Evolutionary conservation across 2,888 invertebrate genomes (phyloP).

Genomic region (Gordius sp.): DNA sequence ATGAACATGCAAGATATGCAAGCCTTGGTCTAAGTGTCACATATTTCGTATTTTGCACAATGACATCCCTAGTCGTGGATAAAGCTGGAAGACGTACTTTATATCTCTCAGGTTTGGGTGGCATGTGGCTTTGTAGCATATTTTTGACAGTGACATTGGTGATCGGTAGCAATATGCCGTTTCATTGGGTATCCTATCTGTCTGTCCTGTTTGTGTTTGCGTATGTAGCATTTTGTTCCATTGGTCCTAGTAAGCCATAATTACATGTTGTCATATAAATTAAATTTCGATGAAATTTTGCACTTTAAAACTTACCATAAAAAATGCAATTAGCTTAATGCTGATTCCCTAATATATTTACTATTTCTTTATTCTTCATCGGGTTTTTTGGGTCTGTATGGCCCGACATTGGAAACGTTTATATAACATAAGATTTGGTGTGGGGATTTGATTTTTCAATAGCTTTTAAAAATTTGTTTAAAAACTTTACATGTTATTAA

Average conservation of each 20-base stretch:
- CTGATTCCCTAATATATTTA: too few relatives aligned
- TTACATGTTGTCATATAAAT: too few relatives aligned
- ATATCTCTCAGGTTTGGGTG: conserved; percentile 46
- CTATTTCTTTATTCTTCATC: too few relatives aligned
- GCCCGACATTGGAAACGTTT: too few relatives aligned
- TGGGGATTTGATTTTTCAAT: too few relatives aligned
- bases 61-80: conserved; percentile 52
- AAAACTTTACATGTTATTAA: too few relatives aligned
- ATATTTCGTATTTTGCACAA: conserved; percentile 57
- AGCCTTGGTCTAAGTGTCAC: conserved; percentile 37
- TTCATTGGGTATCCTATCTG: conserved; percentile 39
- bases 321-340: too few relatives aligned
- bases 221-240: conserved; percentile 61
- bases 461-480: too few relatives aligned
- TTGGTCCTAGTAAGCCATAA: conserved; percentile 46
- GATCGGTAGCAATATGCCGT: conserved; percentile 6
- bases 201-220: conserved; percentile 47
- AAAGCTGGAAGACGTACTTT: conserved; percentile 54
- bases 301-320: too few relatives aligned
- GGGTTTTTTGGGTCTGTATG: too few relatives aligned
- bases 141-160: conserved; percentile 14
- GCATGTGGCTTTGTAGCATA: conserved; percentile 37
- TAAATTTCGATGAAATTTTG: too few relatives aligned
- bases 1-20: background rate
- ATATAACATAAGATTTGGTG: too few relatives aligned